phyloP scores from a whole-genome alignment of 2,113 vertebrate genomes.

The Anoura caudifer region DNA sequence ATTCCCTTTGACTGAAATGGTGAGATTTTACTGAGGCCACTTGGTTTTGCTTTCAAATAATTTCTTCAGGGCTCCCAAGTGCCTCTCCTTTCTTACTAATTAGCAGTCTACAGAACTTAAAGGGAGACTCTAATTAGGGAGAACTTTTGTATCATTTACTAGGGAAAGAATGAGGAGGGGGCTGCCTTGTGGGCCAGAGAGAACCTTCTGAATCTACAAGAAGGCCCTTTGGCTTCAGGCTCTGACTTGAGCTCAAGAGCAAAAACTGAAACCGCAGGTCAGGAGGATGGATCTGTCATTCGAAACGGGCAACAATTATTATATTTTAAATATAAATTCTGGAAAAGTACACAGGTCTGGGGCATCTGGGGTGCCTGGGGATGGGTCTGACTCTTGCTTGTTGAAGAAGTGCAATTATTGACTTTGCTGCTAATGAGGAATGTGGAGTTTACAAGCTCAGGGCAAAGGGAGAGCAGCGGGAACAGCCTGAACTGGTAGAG shows the following conservation, averaged over 20 bases:
- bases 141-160: slow-evolving; percentile 71
- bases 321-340: slow-evolving; percentile 46
- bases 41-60: slow-evolving; percentile 79
- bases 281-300: not conserved
- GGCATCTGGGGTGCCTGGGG: slow-evolving; percentile 41
- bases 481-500: not conserved
- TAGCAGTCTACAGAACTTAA: slow-evolving; percentile 69
- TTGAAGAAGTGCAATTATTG: slow-evolving; percentile 67
- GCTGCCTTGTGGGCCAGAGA: slow-evolving; percentile 58
- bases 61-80: slow-evolving; percentile 73
- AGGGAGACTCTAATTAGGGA: slow-evolving; percentile 76
- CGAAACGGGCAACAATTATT: slow-evolving; percentile 33
- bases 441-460: slow-evolving; percentile 27
- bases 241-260: slow-evolving; percentile 60
- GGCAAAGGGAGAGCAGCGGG: slow-evolving; percentile 15
- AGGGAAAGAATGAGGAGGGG: slow-evolving; percentile 50
- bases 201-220: slow-evolving; percentile 60
- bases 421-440: slow-evolving; percentile 67
- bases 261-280: slow-evolving; percentile 36
- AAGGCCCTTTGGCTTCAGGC: slow-evolving; percentile 48
- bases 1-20: slow-evolving; percentile 71
- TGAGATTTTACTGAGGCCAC: slow-evolving; percentile 76
- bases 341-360: slow-evolving; percentile 49
- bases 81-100: slow-evolving; percentile 64
- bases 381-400: slow-evolving; percentile 55